These are phyloP conservation scores for Halictus quadricinctus DNA, from an alignment of 2,888 invertebrate genomes.

Conservation along the genomic window DNA sequence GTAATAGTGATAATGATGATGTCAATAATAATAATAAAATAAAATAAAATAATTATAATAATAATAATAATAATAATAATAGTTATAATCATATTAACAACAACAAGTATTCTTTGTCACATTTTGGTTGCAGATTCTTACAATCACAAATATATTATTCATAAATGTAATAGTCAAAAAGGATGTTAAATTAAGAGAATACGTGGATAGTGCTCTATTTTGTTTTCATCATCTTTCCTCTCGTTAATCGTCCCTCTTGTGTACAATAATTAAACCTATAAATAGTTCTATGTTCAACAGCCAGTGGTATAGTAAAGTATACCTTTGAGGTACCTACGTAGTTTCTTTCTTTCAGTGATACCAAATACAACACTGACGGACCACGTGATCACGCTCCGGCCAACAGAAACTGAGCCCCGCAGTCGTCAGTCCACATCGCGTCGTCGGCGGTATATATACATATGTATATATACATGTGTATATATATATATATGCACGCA, in stretches of 20 bases:
- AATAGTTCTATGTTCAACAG: constrained; percentile 82
- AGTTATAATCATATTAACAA: constrained; percentile 82
- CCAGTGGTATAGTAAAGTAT: constrained; percentile 82
- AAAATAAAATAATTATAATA: constrained; percentile 71
- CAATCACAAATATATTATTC: constrained; percentile 82
- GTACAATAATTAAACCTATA: constrained; percentile 82
- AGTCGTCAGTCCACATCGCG: constrained; percentile 55
- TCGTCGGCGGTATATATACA: constrained; percentile 50
- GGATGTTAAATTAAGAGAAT: constrained; percentile 81
- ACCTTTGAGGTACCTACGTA: constrained; percentile 83
- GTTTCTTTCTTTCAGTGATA: constrained; percentile 78
- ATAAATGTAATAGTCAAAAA: constrained; percentile 80
- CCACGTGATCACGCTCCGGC: constrained; percentile 65
- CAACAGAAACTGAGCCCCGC: constrained; percentile 9
- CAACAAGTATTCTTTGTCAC: constrained; percentile 82
- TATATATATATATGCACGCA: constrained; percentile 42
- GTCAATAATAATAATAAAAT: constrained; percentile 70
- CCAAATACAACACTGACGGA: constrained; percentile 79
- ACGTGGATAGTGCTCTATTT: constrained; percentile 80
- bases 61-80: constrained; percentile 77
- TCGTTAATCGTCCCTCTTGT: constrained; percentile 60
- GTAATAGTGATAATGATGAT: constrained; percentile 76
- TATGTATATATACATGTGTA: constrained; percentile 35
- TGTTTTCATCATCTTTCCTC: constrained; percentile 43
- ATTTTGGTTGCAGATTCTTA: constrained; percentile 83